Base-by-base conservation (phyloP, 2,113 vertebrate genomes). In the Aphelocoma coerulescens region DNA sequence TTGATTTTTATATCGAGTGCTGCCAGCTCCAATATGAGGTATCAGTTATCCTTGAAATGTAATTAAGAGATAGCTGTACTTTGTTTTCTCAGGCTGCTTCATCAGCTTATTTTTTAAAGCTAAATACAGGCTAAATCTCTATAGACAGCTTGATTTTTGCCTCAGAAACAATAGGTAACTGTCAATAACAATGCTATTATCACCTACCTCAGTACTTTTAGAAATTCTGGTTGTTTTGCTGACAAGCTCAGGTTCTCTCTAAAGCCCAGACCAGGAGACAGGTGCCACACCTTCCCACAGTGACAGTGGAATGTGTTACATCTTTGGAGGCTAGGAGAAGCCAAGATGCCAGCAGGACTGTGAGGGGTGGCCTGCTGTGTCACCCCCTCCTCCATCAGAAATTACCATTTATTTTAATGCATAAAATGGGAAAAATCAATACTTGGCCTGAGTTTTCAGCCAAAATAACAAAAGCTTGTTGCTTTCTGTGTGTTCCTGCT, bases 1-100 rank as follows among this genome's bases (percentile, higher is more conserved):
- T 82, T 91, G 81, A 58, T 81, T 94, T 94, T 91, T 77, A 18
- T 71, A 52, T 89, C 24, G 32, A 71, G 58, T 59, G 46, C 55
- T 92, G 51, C 73, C 59, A 88, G 89, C 33, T 82, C 8, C 16
- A 33, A 6, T 75, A 72, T 28, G 80, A 84, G 39, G 14, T 17
- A 84, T 82, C 62, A 41, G 33, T 75, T 95, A 61, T 46, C 65
- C 26, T 57, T 61, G 57, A 87, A 49, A 68, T 37, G 11, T 46
- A 71, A 93, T 68, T 74, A 92, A 55, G 20, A 69, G 46, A 43
- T 43, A 83, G 32, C 44, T 67, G 16, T 63, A 7, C 30, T 74
- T 85, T 48, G 12, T 84, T 90, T 92, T 72, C 57, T 74, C 18
- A 43, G 48, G 39, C 51, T 96, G 86, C 79, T 85, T 88, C 24